phyloP scores from a whole-genome alignment of 2,113 vertebrate genomes.

The Dryoscopus gambensis region DNA sequence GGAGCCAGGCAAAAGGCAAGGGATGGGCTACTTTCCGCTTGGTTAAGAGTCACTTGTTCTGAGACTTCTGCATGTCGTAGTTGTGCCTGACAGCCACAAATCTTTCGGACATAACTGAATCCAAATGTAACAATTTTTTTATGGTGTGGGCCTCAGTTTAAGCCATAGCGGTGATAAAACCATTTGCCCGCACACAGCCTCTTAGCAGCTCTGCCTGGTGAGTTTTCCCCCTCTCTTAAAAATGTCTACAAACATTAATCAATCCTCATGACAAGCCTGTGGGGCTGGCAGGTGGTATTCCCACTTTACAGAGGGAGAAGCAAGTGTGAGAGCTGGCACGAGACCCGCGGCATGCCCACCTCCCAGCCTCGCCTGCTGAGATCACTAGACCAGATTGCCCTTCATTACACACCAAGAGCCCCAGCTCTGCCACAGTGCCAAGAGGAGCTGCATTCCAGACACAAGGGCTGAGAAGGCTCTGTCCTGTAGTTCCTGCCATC shows the following conservation, averaged over 20 bases:
- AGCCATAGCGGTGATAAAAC: neutral
- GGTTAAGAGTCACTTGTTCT: neutral
- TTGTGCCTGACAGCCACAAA: neutral
- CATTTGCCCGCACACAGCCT: neutral
- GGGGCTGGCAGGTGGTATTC: conserved; percentile 46
- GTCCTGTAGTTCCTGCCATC: neutral
- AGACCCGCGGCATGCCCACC: neutral
- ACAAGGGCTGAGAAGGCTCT: neutral
- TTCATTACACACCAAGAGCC: neutral
- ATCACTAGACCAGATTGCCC: conserved; percentile 10
- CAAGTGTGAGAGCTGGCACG: conserved; percentile 31
- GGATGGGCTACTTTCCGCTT: neutral
- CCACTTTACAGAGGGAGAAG: neutral
- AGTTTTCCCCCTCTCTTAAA: neutral
- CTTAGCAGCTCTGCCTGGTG: neutral
- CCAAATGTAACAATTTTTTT: neutral
- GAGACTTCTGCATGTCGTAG: neutral
- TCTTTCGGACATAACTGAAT: neutral
- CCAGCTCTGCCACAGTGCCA: neutral
- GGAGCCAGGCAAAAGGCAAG: neutral
- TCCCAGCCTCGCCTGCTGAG: conserved; percentile 33
- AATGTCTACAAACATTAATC: conserved; percentile 5
- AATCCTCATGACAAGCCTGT: conserved; percentile 19
- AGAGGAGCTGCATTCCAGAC: neutral
- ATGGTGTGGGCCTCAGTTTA: neutral